phyloP scores from a whole-genome alignment of 2,113 vertebrate genomes.

The Mesitornis unicolor region DNA sequence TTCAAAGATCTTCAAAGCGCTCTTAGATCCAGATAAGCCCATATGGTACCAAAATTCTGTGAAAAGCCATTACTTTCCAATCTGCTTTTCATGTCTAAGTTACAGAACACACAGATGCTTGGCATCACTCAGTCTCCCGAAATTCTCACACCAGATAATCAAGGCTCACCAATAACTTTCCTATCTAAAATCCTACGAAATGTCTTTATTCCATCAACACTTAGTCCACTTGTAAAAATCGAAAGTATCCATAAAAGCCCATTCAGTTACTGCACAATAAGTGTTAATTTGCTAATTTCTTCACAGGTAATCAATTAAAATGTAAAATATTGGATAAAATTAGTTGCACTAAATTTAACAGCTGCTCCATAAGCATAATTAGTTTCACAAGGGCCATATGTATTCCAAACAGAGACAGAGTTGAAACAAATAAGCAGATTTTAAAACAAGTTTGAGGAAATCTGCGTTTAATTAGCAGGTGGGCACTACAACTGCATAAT shows the following conservation, averaged over 20 bases:
- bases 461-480: constrained; percentile 99
- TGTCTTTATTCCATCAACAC: constrained; percentile 78
- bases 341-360: constrained; percentile 85
- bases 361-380: constrained; percentile 84
- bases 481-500: constrained; percentile 90
- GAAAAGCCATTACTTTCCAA: constrained; percentile 80
- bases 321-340: constrained; percentile 88
- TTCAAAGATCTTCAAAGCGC: constrained; percentile 94
- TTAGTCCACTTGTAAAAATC: constrained; percentile 68
- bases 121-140: constrained; percentile 69
- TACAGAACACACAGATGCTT: constrained; percentile 78
- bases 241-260: constrained; percentile 78
- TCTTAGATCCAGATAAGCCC: constrained; percentile 93
- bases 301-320: constrained; percentile 92
- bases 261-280: constrained; percentile 86
- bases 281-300: constrained; percentile 98
- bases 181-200: constrained; percentile 53
- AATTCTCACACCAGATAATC: constrained; percentile 76
- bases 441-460: constrained; percentile 87
- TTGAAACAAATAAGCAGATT: constrained; percentile 88
- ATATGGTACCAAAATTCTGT: constrained; percentile 82
- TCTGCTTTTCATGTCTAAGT: constrained; percentile 77
- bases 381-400: constrained; percentile 85
- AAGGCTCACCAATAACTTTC: constrained; percentile 62
- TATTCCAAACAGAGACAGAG: constrained; percentile 74